Base-by-base conservation (phyloP, 2,888 invertebrate species). In the Papilio protenor region DNA sequence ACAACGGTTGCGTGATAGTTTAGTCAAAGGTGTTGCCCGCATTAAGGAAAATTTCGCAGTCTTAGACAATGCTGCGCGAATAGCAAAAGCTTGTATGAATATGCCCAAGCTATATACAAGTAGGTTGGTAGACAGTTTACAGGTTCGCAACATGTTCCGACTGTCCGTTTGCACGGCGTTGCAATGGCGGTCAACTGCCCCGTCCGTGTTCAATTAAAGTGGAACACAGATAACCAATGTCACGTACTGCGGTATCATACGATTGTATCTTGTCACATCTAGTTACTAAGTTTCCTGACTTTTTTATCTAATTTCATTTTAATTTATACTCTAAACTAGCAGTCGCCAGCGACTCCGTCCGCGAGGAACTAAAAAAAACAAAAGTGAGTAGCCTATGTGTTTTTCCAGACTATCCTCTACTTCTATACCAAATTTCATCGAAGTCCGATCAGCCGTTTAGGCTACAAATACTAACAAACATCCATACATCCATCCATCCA, bases 141-240 rank as follows among this genome's bases (percentile, higher is more conserved):
- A 70, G 77, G 76, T 80, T 79, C 75, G 73, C 77, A 78, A 80
- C 74, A 79, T 75, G 76, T n/a, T 57, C 73, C 49, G 59, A 70
- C 45, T 66, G 59, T 49, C 33, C 77, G 59, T 73, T 77, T 73
- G 73, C 27, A 27, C 27, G 57, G 64, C 76, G n/a, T 69, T 75
- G 64, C 69, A 79, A 80, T 81, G 82, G 84, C 84, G 85, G 86
- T 86, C 85, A 84, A 84, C 83, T 82, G 86, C 84, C 84, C 82
- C 83, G 85, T 83, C 87, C 90, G 87, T 89, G 91, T 91, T 90
- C 91, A 92, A 91, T 92, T 92, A 91, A 90, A 91, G 86, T 84
- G 84, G 85, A 85, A 84, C 86, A 85, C 81, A 89, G 91, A 92
- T 92, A 91, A 85, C 88, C 84, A 79, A 83, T 86, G 87, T 91